Base-by-base conservation (phyloP, 2,113 vertebrate genomes). In the Dermatemys mawii region DNA sequence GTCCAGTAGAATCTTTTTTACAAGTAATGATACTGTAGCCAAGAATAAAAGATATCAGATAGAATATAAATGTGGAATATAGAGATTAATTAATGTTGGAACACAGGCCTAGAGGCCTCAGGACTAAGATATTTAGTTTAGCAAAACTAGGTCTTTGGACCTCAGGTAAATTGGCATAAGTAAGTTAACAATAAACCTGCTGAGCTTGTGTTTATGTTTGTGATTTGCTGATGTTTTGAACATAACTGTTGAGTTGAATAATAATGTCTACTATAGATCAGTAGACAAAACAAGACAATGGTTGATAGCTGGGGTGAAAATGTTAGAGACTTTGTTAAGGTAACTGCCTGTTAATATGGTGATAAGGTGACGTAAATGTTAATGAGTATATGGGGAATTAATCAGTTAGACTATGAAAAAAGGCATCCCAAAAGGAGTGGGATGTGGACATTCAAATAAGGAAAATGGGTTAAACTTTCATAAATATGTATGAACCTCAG, bases 1-100 rank as follows among this genome's bases (percentile, higher is more conserved):
- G 78, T 92, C 46, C 57, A 86, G 87, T 21, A 87, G 54, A 78
- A 90, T 93, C 91, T 88, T 27, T 86, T 86, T 88, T 44, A 86
- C 53, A 89, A n/a, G 27, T 14, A 19, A 86, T 81, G 48, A 89
- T 78, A 88, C 49, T 67, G 60, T 67, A n/a, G 60, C 17, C 8
- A 67, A n/a, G 35, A 35, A 67, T 67, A 67, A 67, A 67, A 67
- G 14, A 35, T n/a, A n/a, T 67, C 35, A n/a, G 35, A 4, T 67
- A 63, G 57, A 32, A 63, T 35, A 63, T 35, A 63, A 2, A 63
- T 32, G 57, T 63, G 32, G 29, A 35, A 63, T 35, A 63, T 55
- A 63, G 17, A 29, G 57, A 35, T 16, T 16, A 63, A 35, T 35
- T 67, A 67, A 67, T n/a, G 16, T n/a, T 67, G 35, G 19, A n/a